Evolutionary conservation across 2,113 vertebrate species (phyloP).

Genomic region (Callorhinus ursinus): DNA sequence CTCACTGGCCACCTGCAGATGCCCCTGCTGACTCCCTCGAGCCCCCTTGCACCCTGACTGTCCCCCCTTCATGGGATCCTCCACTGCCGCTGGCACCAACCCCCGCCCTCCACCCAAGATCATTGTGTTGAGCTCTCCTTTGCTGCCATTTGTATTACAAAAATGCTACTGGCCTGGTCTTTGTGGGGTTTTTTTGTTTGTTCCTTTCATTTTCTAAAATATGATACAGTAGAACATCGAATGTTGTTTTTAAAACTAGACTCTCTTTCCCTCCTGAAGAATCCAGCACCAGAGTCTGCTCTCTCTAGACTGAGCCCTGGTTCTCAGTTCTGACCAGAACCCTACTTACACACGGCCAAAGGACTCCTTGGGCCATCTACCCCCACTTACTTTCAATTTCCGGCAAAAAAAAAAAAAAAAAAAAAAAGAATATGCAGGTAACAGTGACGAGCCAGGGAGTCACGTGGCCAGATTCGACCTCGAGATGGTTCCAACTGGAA

Average conservation of each 20-base stretch:
- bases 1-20: background rate
- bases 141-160: background rate
- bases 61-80: background rate
- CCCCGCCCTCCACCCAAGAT: background rate
- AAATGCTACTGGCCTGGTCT: background rate
- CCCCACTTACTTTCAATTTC: background rate
- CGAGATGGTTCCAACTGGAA: background rate
- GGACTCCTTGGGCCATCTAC: too few species aligned
- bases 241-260: background rate
- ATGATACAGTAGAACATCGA: background rate
- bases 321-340: background rate
- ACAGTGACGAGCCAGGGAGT: background rate
- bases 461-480: background rate
- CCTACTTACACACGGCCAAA: background rate
- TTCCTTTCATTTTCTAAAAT: constrained; percentile 25
- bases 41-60: background rate
- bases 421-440: background rate
- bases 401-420: background rate
- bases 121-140: background rate
- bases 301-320: background rate
- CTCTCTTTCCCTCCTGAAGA: background rate
- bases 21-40: too few species aligned
- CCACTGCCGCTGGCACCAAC: background rate
- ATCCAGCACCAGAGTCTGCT: background rate
- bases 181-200: background rate